Percentiles rank a stretch among this genome's conserved stretches.
Conservation (phyloP, 1,140 invertebrate genomes). For the Drosophila simulans region DNA sequence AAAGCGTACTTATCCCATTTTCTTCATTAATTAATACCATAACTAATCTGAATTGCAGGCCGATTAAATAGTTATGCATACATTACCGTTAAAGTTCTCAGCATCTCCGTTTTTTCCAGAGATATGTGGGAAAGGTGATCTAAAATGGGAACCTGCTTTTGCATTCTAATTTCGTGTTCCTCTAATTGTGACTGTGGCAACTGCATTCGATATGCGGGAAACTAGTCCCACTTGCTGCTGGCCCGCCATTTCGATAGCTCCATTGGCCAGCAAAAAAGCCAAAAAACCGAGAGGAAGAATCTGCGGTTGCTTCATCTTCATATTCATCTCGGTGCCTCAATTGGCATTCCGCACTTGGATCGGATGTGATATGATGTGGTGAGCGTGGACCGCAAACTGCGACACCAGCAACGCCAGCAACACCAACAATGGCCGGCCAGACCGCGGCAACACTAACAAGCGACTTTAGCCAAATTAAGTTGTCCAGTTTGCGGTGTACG, state of each 20-base stretch:
- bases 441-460: constrained; percentile 70
- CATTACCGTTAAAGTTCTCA: not conserved
- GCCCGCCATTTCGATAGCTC: constrained; percentile 40
- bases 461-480: constrained; percentile 82
- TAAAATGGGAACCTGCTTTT: constrained; percentile 19
- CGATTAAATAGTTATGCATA: not conserved
- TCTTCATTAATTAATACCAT: too few relatives aligned
- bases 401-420: constrained; percentile 46
- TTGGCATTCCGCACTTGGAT: constrained; percentile 40
- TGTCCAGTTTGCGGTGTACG: constrained; percentile 81
- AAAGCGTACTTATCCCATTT: too few relatives aligned
- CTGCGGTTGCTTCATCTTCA: constrained; percentile 66
- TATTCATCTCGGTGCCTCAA: constrained; percentile 46
- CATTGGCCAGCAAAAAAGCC: constrained; percentile 24
- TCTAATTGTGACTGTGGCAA: constrained; percentile 66
- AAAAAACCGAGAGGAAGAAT: not conserved
- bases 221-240: constrained; percentile 52
- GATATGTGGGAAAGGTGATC: constrained; percentile 11
- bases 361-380: constrained; percentile 55
- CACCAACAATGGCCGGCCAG: constrained; percentile 33
- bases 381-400: constrained; percentile 51
- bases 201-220: constrained; percentile 51
- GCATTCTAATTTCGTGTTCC: constrained; percentile 60
- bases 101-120: not conserved
- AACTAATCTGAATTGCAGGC: too few relatives aligned